Percentiles rank a stretch among this genome's conserved stretches.
phyloP scores from a whole-genome alignment of 2,888 invertebrate genomes.

The Acanthosepion lycidas region DNA sequence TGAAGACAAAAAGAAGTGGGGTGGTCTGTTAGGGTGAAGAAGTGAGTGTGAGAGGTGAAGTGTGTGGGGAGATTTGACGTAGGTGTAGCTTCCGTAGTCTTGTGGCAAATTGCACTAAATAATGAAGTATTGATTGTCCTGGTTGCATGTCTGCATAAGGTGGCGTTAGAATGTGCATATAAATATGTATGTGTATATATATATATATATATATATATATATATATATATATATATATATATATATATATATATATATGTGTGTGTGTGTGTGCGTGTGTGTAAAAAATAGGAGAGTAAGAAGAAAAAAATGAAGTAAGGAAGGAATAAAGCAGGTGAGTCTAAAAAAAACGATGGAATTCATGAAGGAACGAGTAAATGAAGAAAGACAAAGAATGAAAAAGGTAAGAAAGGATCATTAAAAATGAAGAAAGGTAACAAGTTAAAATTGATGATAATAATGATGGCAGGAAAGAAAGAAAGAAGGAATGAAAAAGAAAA shows the following conservation, averaged over 20 bases:
- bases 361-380: not conserved
- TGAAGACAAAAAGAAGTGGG: not conserved
- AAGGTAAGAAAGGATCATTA: not conserved
- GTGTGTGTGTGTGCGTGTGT: not conserved
- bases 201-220: constrained; percentile 1
- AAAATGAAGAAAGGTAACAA: not conserved
- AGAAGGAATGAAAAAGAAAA: not conserved
- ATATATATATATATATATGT: not conserved
- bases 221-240: no score
- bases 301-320: not conserved
- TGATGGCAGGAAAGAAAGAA: not conserved
- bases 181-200: not conserved
- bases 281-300: not conserved
- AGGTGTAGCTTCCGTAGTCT: constrained; percentile 33
- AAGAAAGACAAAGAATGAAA: not conserved
- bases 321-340: not conserved
- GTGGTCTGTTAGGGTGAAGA: not conserved
- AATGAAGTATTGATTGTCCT: constrained; percentile 33
- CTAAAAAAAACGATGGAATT: not conserved
- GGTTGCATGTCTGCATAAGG: constrained; percentile 23
- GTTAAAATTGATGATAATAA: not conserved
- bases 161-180: not conserved
- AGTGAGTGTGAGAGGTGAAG: not conserved
- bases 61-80: not conserved
- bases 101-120: constrained; percentile 22